A percentile compares a stretch with the other conserved stretches of the same genome.
phyloP scores from a whole-genome alignment of 2,113 vertebrate genomes.

The Peromyscus leucopus region DNA sequence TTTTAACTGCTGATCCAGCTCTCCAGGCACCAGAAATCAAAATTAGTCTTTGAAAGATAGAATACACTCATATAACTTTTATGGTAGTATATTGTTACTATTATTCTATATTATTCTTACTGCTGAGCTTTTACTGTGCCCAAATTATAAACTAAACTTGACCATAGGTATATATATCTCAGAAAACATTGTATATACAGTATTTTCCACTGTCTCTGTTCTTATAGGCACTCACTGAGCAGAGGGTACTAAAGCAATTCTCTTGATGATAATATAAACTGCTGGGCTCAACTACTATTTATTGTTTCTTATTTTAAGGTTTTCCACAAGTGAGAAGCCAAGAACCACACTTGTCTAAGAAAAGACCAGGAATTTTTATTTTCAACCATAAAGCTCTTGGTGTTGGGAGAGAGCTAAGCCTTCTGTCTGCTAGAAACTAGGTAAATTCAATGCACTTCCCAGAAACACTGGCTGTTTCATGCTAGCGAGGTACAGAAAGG shows the following conservation, averaged over 20 bases:
- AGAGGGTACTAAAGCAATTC: neutral
- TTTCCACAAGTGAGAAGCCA: neutral
- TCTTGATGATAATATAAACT: neutral
- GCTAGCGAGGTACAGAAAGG: neutral
- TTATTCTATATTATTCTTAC: neutral
- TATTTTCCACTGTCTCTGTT: neutral
- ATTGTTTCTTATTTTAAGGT: neutral
- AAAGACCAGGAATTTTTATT: slow-evolving; percentile 16
- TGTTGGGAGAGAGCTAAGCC: neutral
- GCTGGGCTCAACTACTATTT: neutral
- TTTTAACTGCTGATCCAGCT: neutral
- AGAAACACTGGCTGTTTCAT: neutral
- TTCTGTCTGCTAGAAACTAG: neutral
- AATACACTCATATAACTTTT: neutral
- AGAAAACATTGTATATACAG: neutral
- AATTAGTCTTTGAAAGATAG: neutral
- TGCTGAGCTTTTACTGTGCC: neutral
- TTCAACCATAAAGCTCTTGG: neutral
- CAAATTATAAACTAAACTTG: neutral
- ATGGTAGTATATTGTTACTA: neutral
- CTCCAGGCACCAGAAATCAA: neutral
- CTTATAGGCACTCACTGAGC: neutral
- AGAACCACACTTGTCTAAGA: neutral
- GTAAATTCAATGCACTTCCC: neutral
- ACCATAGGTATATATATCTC: neutral